A percentile compares a stretch with the other conserved stretches of the same genome.
These are phyloP conservation scores for Sorex fumeus DNA, from an alignment of 2,113 vertebrate species.

Conservation along the genomic window DNA sequence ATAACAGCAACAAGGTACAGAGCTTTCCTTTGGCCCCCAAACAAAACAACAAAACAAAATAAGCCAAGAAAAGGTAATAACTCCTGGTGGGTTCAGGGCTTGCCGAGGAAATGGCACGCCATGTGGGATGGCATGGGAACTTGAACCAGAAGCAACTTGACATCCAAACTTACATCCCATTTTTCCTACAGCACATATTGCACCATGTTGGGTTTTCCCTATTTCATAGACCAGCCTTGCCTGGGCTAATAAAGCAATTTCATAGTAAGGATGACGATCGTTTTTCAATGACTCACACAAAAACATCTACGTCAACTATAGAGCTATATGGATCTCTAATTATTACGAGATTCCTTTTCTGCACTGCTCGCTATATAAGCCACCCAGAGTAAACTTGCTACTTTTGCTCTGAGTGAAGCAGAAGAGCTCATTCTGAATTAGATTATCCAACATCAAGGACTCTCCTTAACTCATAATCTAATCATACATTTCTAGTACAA, in stretches of 20 bases:
- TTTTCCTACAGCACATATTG: constrained; percentile 8
- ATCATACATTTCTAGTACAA: background rate
- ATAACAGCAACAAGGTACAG: background rate
- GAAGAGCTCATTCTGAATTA: constrained; percentile 48
- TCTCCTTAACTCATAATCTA: background rate
- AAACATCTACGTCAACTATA: constrained; percentile 12
- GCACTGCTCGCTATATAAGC: background rate
- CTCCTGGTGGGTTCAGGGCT: no score
- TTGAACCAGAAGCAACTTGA: background rate
- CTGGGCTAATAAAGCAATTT: constrained; percentile 22
- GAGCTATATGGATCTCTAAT: constrained; percentile 33
- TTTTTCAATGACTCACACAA: constrained; percentile 61
- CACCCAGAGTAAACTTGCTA: background rate
- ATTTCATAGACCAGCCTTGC: constrained; percentile 14
- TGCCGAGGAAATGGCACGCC: no score
- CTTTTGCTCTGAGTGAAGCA: constrained; percentile 1
- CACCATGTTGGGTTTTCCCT: constrained; percentile 46
- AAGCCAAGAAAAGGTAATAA: no score
- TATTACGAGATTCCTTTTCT: constrained; percentile 35
- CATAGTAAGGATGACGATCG: background rate
- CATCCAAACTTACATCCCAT: background rate
- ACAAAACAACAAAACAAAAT: no score
- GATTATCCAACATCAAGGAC: constrained; percentile 31
- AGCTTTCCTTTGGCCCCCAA: no score
- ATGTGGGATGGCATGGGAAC: no score